Evolutionary conservation across 1,140 invertebrate genomes (phyloP).

Genomic region (Achroia grisella): DNA sequence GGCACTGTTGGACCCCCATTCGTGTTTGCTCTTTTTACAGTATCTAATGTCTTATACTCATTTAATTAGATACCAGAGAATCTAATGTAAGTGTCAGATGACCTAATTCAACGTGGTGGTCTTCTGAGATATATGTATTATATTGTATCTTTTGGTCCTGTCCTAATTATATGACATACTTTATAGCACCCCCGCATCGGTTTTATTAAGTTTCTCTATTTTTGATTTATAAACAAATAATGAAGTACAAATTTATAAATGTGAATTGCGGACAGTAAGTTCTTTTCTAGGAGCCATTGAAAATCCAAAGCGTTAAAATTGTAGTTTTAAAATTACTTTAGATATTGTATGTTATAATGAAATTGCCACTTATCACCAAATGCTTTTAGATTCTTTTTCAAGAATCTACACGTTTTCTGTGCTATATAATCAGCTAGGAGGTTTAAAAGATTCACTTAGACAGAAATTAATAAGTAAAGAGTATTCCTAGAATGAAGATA

Average conservation of each 20-base stretch:
- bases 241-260: too few species aligned
- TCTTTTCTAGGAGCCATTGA: too few species aligned
- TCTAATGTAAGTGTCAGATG: constrained; percentile 8
- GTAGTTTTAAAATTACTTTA: too few species aligned
- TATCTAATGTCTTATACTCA: constrained; percentile 38
- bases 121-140: constrained; percentile 20
- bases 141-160: constrained; percentile 17
- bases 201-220: constrained; percentile 24
- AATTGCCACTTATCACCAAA: too few species aligned
- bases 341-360: too few species aligned
- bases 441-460: constrained; percentile 2
- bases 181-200: constrained; percentile 39
- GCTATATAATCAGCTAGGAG: not conserved
- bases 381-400: too few species aligned
- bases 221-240: too few species aligned
- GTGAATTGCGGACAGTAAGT: too few species aligned
- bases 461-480: constrained; percentile 7
- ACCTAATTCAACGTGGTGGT: constrained; percentile 44
- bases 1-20: constrained; percentile 21
- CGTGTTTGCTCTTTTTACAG: constrained; percentile 30
- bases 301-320: too few species aligned
- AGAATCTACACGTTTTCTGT: too few species aligned
- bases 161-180: constrained; percentile 34
- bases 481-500: constrained; percentile 46
- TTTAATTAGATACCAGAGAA: constrained; percentile 26